Evolutionary conservation across 1,140 invertebrate species (phyloP).

Genomic region (Zaprionus ornatus): DNA sequence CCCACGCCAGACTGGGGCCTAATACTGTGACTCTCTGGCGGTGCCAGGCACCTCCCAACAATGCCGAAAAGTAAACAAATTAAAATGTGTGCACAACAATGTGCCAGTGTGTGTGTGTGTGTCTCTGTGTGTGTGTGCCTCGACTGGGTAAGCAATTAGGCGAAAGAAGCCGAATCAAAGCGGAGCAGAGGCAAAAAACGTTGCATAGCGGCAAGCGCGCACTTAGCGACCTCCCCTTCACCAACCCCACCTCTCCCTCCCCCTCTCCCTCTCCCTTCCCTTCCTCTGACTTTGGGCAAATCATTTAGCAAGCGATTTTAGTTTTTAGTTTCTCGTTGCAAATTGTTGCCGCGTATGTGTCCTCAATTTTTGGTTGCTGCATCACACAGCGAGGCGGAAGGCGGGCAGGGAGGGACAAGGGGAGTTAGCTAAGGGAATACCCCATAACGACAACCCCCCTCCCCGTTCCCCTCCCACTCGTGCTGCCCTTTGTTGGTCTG

Average conservation of each 20-base stretch:
- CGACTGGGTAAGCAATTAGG: constrained; percentile 60
- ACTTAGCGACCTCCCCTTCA: constrained; percentile 22
- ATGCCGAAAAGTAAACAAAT: constrained; percentile 76
- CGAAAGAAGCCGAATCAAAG: constrained; percentile 20
- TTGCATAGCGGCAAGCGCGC: constrained; percentile 64
- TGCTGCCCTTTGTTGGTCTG: constrained; percentile 38
- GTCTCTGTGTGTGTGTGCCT: constrained; percentile 17
- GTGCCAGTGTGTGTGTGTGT: constrained; percentile 20
- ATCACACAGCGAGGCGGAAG: constrained; percentile 6
- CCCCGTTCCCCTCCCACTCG: background rate
- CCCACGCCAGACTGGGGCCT: constrained; percentile 12
- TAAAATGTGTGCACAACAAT: constrained; percentile 73
- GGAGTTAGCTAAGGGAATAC: constrained; percentile 35
- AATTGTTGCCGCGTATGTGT: constrained; percentile 58
- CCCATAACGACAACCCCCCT: background rate
- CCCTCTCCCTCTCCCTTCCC: background rate
- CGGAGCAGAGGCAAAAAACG: constrained; percentile 39
- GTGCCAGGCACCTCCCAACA: constrained; percentile 50
- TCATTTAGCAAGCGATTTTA: constrained; percentile 54
- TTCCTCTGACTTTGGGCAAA: constrained; percentile 42
- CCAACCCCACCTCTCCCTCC: background rate
- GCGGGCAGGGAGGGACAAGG: constrained; percentile 2
- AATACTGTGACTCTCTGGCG: background rate
- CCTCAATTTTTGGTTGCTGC: constrained; percentile 54
- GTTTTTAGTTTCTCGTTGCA: constrained; percentile 34